Evolutionary conservation across 35 echinoderm and acorn worm species (phyloP).

Genomic region (Chiridota heheva): DNA sequence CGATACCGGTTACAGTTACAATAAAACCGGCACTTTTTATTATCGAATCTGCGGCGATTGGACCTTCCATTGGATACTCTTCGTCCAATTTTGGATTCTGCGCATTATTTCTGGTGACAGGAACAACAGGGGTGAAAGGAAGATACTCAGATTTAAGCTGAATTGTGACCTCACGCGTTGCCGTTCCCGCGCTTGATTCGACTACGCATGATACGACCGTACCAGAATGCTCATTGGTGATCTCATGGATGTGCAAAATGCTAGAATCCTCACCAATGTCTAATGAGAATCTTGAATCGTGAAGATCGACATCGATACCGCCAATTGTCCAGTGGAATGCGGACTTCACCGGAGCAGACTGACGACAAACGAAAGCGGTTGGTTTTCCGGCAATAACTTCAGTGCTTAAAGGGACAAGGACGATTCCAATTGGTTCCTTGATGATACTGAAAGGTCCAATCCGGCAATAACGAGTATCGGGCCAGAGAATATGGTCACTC

Average conservation of each 20-base stretch:
- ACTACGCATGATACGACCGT: constrained; percentile 9
- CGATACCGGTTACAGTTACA: neutral
- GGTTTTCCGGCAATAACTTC: neutral
- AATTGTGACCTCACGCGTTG: neutral
- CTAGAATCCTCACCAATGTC: constrained; percentile 19
- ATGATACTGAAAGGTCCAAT: constrained; percentile 14
- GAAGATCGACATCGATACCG: neutral
- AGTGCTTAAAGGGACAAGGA: constrained; percentile 19
- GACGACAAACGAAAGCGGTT: constrained; percentile 30
- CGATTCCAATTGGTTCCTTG: neutral
- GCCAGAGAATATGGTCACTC: constrained; percentile 10
- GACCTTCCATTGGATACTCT: neutral
- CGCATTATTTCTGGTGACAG: too few species aligned
- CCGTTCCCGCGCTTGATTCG: neutral
- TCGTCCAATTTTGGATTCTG: neutral
- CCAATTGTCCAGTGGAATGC: constrained; percentile 1
- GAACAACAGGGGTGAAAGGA: too few species aligned
- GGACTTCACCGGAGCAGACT: constrained; percentile 17
- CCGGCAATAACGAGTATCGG: constrained; percentile 8
- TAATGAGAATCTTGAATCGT: neutral
- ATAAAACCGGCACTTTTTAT: neutral
- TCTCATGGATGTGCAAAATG: constrained; percentile 2
- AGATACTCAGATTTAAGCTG: too few species aligned
- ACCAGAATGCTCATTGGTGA: neutral
- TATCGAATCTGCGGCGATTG: neutral